Percentiles rank a stretch among this genome's conserved stretches.
These are phyloP conservation scores for Nephrocerus scutellatus DNA, from an alignment of 2,888 invertebrate species.

Conservation along the genomic window DNA sequence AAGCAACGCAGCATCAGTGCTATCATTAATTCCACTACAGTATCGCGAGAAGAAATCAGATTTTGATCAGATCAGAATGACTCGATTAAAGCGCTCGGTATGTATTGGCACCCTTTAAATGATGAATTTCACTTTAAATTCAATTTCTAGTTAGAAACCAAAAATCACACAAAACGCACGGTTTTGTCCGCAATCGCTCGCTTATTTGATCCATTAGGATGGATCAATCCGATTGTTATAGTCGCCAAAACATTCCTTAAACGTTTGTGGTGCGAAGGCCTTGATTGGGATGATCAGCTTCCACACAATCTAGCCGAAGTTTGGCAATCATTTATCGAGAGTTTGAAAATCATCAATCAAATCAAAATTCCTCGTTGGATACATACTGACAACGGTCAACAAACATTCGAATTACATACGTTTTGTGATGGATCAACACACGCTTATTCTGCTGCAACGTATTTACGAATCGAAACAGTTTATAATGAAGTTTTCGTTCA, in stretches of 20 bases:
- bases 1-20: neutral
- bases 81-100: neutral
- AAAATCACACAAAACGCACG: too few relatives aligned
- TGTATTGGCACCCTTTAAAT: neutral
- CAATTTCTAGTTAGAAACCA: conserved; percentile 2
- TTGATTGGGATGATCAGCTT: too few relatives aligned
- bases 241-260: conserved; percentile 8
- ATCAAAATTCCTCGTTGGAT: conserved; percentile 12
- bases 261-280: conserved; percentile 9
- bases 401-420: conserved; percentile 3
- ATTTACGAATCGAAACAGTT: neutral
- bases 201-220: too few relatives aligned
- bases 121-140: conserved; percentile 1
- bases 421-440: conserved; percentile 10
- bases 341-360: neutral
- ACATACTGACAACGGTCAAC: neutral
- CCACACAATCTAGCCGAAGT: too few relatives aligned
- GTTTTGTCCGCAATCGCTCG: too few relatives aligned
- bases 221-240: too few relatives aligned
- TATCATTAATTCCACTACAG: neutral
- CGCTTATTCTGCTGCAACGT: conserved; percentile 9
- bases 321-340: neutral
- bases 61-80: neutral
- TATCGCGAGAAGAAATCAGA: neutral
- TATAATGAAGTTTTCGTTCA: neutral